Base-by-base conservation (phyloP, 2,797 vertebrate genomes). In the Ptychadena robeensis region DNA sequence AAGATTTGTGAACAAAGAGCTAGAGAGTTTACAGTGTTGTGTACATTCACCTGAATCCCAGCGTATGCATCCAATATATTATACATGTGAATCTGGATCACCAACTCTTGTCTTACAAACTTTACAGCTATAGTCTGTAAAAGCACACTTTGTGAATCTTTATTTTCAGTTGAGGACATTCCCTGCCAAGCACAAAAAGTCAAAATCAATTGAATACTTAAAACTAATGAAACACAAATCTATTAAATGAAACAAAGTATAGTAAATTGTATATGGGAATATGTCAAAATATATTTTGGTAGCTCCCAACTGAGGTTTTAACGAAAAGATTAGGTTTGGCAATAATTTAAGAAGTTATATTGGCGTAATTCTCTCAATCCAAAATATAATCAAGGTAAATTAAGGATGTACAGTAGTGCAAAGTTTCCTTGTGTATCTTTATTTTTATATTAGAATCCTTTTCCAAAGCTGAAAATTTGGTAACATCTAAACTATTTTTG, bases 11-110 rank as follows among this genome's bases (percentile, higher is more conserved):
- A 70, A 37, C 27, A 11, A 1, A 22, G 18, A 53, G 4, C 4
- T 37, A 14, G 4, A 70, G n/a, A 70, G 35, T 25, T 63, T 48
- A 30, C 1, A 40, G 2, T 9, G 4, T 28, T 11, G 2, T 77
- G 1, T 11, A 4, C n/a, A 37, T 37, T 15, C 87, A 90, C 89
- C 89, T 91, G 89, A n/a, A 89, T 80, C 31, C 28, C 53, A 68
- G 22, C 81, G 85, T 90, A 91, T 75, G 44, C 61, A 32, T 90
- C 90, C 76, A 91, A 64, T 12, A 87, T 86, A 66, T 79, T 83
- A 40, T 90, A 85, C 0, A 87, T 77, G 22, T 86, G 79, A 0
- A 2, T 10, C 2, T 86, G 89, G 0, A 44, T 86, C 79, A 86
- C 37, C 69, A 88, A 79, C 76, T 89, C 89, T 18, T 87, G 81